Conservation (phyloP, 2,888 invertebrate genomes). For the Homarus gammarus region DNA sequence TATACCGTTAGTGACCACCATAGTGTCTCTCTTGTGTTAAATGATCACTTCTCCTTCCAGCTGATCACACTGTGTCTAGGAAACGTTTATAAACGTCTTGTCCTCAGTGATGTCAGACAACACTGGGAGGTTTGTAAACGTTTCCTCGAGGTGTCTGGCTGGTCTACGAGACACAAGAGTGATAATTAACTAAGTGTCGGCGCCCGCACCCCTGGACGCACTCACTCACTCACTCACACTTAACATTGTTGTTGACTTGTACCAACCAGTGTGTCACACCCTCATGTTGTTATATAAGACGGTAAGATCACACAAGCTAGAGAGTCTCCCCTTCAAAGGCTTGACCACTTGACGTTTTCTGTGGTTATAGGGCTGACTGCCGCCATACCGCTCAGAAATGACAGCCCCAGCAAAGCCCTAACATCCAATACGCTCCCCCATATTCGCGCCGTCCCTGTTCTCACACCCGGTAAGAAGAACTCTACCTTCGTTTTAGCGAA, state of each 20-base stretch:
- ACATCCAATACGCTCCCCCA: constrained; percentile 58
- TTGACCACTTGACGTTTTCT: constrained; percentile 37
- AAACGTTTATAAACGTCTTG: background rate
- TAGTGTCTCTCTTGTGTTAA: no score
- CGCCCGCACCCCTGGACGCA: background rate
- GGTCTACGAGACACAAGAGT: background rate
- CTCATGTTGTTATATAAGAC: background rate
- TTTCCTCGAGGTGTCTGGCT: background rate
- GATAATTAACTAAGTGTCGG: no score
- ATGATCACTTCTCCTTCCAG: no score
- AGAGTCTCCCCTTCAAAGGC: constrained; percentile 16
- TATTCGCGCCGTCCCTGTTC: constrained; percentile 64
- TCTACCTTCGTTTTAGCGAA: background rate
- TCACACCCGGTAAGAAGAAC: constrained; percentile 58
- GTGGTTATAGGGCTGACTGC: constrained; percentile 62
- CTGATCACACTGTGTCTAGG: no score
- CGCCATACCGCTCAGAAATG: constrained; percentile 66
- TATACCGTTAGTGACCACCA: no score
- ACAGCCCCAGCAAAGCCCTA: constrained; percentile 43
- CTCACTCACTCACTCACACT: constrained; percentile 12
- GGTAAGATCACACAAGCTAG: constrained; percentile 24
- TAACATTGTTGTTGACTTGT: background rate
- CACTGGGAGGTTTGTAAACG: background rate
- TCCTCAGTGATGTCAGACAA: background rate
- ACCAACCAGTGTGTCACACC: background rate